Evolutionary conservation across 2,888 invertebrate species (phyloP), one percentile per base, ranked within the genome.

Genomic region (Chydorus sphaericus): DNA sequence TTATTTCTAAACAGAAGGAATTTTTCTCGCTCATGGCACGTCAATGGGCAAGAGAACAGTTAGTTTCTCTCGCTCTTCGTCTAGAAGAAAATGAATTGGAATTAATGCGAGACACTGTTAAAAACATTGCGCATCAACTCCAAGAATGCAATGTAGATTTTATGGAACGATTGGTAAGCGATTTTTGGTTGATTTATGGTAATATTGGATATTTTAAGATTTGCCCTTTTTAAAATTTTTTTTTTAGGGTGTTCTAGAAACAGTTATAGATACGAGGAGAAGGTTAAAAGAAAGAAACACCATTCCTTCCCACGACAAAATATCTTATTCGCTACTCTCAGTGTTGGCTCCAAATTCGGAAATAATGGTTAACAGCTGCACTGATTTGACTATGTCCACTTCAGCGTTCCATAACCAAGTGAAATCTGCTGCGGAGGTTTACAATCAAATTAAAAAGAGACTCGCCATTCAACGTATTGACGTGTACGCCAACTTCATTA

Each of bases 41-140:
- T 5, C 44, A 44, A 23, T 44, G 44, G 44, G 44, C 44, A 6
- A 44, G 44, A 44, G 44, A 44, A n/a, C 44, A 44, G 26, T 44
- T 44, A 23, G 44, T 44, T 14, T 5, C 28, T 14, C 26, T 44
- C n/a, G 44, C 44, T 8, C 10, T 44, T 26, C 20, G 44, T 14
- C 20, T 44, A 18, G 44, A 44, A 26, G 44, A 28, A 23, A 11
- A n/a, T 4, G 26, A 44, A 23, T 4, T 44, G 7, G 26, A 44
- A 44, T 26, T 28, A 2, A 14, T 44, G n/a, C 26, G 23, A 10
- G 14, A 23, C 14, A 26, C 44, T 26, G 3, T 23, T 26, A 44
- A 44, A 26, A 20, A 44, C 11, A n/a, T 44, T 44, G 23, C 44
- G 2, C 44, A 44, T 4, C 18, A 44, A 6, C 44, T 44, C 5